Percentiles rank a stretch among this genome's conserved stretches.
Evolutionary conservation across 2,888 invertebrate species (phyloP).

Genomic region (Ethmia dodecea): DNA sequence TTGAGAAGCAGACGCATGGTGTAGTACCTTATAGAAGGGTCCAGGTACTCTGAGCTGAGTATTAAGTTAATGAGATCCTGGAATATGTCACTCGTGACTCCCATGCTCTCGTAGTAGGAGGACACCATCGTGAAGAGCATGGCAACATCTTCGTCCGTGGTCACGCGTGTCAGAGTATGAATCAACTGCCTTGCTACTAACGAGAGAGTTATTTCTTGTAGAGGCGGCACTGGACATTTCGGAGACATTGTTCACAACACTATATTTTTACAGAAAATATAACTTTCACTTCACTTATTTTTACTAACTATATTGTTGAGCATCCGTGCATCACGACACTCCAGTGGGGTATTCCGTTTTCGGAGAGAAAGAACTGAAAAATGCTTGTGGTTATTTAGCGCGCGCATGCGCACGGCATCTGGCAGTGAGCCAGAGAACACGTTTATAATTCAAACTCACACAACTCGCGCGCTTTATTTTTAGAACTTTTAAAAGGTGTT

Average conservation of each 20-base stretch:
- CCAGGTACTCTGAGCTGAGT: slow-evolving; percentile 80
- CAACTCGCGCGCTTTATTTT: slow-evolving; percentile 55
- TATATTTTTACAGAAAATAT: slow-evolving; percentile 29
- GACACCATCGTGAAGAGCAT: slow-evolving; percentile 79
- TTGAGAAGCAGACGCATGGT: slow-evolving; percentile 81
- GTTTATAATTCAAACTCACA: slow-evolving; percentile 65
- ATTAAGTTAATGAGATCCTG: slow-evolving; percentile 82
- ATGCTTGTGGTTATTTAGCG: slow-evolving; percentile 56
- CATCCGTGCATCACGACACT: slow-evolving; percentile 56
- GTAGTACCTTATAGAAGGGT: slow-evolving; percentile 81
- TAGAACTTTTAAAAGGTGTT: slow-evolving; percentile 70
- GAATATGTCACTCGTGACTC: slow-evolving; percentile 82
- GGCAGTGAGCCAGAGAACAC: slow-evolving; percentile 55
- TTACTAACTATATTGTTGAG: slow-evolving; percentile 39
- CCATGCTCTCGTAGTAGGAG: slow-evolving; percentile 77
- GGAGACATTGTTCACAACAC: slow-evolving; percentile 77
- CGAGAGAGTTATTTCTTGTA: slow-evolving; percentile 79
- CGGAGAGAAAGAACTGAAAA: slow-evolving; percentile 61
- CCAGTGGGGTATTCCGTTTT: slow-evolving; percentile 40
- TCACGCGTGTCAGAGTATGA: slow-evolving; percentile 79
- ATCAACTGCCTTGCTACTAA: slow-evolving; percentile 80
- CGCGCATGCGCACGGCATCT: slow-evolving; percentile 52
- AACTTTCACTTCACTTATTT: slow-evolving; percentile 38
- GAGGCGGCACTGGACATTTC: slow-evolving; percentile 76
- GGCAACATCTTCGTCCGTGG: slow-evolving; percentile 76